Evolutionary conservation across 2,113 vertebrate genomes (phyloP).

Genomic region (Misgurnus mizolepis): DNA sequence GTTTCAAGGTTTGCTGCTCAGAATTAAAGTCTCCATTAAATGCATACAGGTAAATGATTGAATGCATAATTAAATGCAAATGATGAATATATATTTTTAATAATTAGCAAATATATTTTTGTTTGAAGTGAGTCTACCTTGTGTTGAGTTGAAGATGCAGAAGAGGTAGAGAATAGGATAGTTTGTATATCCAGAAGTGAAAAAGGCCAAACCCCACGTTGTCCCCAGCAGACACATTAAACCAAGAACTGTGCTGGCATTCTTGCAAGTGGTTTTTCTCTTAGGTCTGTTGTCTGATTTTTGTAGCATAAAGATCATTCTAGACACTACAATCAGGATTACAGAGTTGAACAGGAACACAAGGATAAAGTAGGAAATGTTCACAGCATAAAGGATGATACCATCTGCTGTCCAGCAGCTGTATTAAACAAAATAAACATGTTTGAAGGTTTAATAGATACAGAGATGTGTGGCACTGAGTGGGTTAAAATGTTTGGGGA

Average conservation of each 20-base stretch:
- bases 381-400: constrained; percentile 74
- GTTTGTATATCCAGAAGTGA: constrained; percentile 77
- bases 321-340: constrained; percentile 78
- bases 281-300: neutral
- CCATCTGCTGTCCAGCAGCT: constrained; percentile 86
- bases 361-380: constrained; percentile 80
- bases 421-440: constrained; percentile 7
- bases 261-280: constrained; percentile 64
- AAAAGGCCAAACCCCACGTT: constrained; percentile 86
- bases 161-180: constrained; percentile 83
- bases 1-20: no score
- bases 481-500: constrained; percentile 6
- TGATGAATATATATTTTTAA: no score
- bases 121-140: constrained; percentile 73
- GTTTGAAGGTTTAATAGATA: constrained; percentile 16
- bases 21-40: no score
- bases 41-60: no score
- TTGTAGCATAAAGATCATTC: constrained; percentile 74
- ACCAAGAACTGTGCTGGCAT: constrained; percentile 73
- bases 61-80: no score
- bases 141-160: constrained; percentile 85
- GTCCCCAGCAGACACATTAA: constrained; percentile 84
- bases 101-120: no score
- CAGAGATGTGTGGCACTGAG: constrained; percentile 17
- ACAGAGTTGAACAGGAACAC: constrained; percentile 81